Conservation (phyloP, 2,797 vertebrate genomes). For the Hydrolagus colliei region DNA sequence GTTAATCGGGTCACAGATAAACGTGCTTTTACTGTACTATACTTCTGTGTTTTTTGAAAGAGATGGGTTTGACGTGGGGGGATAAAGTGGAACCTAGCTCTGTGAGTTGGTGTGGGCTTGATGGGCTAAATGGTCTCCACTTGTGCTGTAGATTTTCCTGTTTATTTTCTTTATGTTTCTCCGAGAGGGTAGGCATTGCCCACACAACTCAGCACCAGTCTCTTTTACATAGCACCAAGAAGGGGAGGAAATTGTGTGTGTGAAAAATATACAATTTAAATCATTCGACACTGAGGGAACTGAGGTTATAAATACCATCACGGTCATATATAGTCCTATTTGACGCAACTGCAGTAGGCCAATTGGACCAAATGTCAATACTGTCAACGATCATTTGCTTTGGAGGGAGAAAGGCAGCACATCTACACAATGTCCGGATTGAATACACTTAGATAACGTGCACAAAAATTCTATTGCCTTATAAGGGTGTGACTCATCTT, state of each 20-base stretch:
- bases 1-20: too few species aligned
- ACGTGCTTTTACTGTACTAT: too few species aligned
- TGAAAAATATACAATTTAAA: background rate
- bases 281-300: background rate
- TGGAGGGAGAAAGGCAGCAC: background rate
- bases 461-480: background rate
- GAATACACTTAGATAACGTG: background rate
- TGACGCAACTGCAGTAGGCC: background rate
- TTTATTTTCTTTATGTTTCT: too few species aligned
- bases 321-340: background rate
- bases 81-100: too few species aligned
- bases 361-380: background rate
- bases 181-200: too few species aligned
- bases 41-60: too few species aligned
- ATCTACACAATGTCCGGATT: background rate
- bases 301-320: background rate
- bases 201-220: too few species aligned
- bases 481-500: slow-evolving; percentile 1
- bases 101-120: too few species aligned
- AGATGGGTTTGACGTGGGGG: too few species aligned
- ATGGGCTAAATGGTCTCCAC: too few species aligned
- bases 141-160: too few species aligned
- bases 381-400: background rate
- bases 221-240: too few species aligned
- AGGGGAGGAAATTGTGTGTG: background rate